A percentile compares a stretch with the other conserved stretches of the same genome.
These are phyloP conservation scores for Cyaniris semiargus DNA, from an alignment of 2,888 invertebrate species.

Conservation along the genomic window DNA sequence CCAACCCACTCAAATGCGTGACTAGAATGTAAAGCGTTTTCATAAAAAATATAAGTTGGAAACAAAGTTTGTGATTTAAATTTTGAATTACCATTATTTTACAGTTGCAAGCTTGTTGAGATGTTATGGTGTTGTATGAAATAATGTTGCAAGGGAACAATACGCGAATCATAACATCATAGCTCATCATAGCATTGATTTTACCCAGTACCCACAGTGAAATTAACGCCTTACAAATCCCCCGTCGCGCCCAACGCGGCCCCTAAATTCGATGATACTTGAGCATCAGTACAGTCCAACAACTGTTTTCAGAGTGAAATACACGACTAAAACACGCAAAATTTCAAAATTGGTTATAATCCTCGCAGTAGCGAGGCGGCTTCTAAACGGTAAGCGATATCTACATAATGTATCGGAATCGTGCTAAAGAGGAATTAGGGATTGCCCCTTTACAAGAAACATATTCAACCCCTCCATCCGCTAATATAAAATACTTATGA, in stretches of 20 bases:
- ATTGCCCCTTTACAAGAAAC: slow-evolving; percentile 37
- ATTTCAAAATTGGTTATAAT: slow-evolving; percentile 39
- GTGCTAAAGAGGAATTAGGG: slow-evolving; percentile 34
- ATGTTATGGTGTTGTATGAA: not conserved
- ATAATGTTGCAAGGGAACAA: not conserved
- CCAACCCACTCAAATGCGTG: slow-evolving; percentile 41
- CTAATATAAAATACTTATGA: slow-evolving; percentile 56
- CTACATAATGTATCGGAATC: slow-evolving; percentile 42
- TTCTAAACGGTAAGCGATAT: slow-evolving; percentile 43
- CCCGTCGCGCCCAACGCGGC: slow-evolving; percentile 42
- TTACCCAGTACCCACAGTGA: not conserved
- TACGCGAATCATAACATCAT: not conserved
- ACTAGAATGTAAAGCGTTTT: slow-evolving; percentile 46
- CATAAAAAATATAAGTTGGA: slow-evolving; percentile 14
- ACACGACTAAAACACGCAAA: slow-evolving; percentile 43
- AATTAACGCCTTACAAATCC: slow-evolving; percentile 42
- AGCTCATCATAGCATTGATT: not conserved
- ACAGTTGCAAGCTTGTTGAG: not conserved
- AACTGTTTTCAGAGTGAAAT: slow-evolving; percentile 52
- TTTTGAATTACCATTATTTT: not conserved
- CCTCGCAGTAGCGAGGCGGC: slow-evolving; percentile 35
- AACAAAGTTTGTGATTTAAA: too few relatives aligned
- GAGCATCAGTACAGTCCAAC: slow-evolving; percentile 43
- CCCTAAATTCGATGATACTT: slow-evolving; percentile 47
- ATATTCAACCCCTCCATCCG: slow-evolving; percentile 39